Base-by-base conservation (phyloP, 2,888 invertebrate genomes). In the Andrena flavipes region DNA sequence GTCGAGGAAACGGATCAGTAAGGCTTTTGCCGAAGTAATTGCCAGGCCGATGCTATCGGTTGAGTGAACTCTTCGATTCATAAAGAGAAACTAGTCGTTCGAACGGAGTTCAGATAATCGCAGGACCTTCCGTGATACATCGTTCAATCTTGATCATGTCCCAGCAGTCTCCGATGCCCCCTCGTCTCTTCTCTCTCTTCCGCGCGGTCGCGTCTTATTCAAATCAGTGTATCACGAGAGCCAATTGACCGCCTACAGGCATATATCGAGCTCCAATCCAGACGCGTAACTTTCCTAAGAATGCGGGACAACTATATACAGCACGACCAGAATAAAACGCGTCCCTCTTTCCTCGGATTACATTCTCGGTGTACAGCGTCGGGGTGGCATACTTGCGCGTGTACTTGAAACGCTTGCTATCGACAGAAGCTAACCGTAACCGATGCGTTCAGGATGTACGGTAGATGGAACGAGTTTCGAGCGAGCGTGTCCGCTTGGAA, bases 291-390 rank as follows among this genome's bases (percentile, higher is more conserved):
- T 84, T 82, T 81, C 76, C 78, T 73, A 79, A 80, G 85, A 88
- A 89, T 89, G 87, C 76, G 71, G 71, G 65, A 74, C 74, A 83
- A 75, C 71, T 78, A 72, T 68, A 69, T 74, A 74, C 78, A 48
- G 23, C 78, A 56, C 72, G 80, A 71, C 74, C 65, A 71, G 75
- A 84, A 80, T 81, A 77, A 82, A 72, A 56, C 65, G 60, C 20
- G 65, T 74, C 67, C 4, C 42, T 65, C 76, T 77, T 67, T 26
- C 65, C 48, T 48, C 80, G 73, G 65, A 59, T 72, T 54, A 49
- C 75, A 65, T 78, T 63, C 59, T 10, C n/a, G 23, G 56, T 20
- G 29, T 48, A 30, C 30, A 29, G 42, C 48, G 29, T 26, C 10
- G 56, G 20, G 56, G 20, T 26, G n/a, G 26, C 49, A 60, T n/a